phyloP scores from a whole-genome alignment of 1,140 invertebrate genomes.

The Drosophila bifasciata region DNA sequence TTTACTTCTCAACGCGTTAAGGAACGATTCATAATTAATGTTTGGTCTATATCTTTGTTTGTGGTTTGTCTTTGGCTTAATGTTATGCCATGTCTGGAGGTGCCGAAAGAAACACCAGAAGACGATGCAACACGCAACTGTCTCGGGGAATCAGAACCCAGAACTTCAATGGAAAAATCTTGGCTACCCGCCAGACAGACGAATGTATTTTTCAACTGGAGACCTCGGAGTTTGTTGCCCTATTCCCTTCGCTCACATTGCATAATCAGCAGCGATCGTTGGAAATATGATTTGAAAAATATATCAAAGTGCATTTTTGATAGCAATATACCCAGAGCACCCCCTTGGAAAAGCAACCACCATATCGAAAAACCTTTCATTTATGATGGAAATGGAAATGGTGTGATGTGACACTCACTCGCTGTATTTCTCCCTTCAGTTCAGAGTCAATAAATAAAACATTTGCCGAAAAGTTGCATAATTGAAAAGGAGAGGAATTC shows the following conservation, averaged over 20 bases:
- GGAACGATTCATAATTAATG: constrained; percentile 75
- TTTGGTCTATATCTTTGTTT: constrained; percentile 9
- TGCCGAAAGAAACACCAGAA: constrained; percentile 65
- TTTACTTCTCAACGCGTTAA: background rate
- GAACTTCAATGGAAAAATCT: constrained; percentile 11
- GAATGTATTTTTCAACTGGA: constrained; percentile 24
- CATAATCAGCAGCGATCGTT: constrained; percentile 63
- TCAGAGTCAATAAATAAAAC: constrained; percentile 78
- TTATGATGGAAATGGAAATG: constrained; percentile 53
- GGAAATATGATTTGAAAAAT: constrained; percentile 20
- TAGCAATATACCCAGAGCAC: constrained; percentile 31
- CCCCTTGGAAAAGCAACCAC: constrained; percentile 65
- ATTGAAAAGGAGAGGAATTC: constrained; percentile 60
- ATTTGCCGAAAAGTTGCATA: constrained; percentile 77
- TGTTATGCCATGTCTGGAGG: constrained; percentile 38
- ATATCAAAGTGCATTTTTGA: constrained; percentile 69
- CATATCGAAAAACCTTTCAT: constrained; percentile 64
- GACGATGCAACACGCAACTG: constrained; percentile 55
- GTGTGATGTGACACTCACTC: constrained; percentile 25
- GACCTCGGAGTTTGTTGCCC: constrained; percentile 55
- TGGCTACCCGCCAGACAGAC: constrained; percentile 51
- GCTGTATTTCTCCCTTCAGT: background rate
- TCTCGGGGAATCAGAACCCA: constrained; percentile 22
- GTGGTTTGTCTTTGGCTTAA: background rate
- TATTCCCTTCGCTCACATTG: constrained; percentile 21